A percentile compares a stretch with the other conserved stretches of the same genome.
These are phyloP conservation scores for Dyspetes luteomarginatus DNA, from an alignment of 2,888 invertebrate genomes.

Conservation along the genomic window DNA sequence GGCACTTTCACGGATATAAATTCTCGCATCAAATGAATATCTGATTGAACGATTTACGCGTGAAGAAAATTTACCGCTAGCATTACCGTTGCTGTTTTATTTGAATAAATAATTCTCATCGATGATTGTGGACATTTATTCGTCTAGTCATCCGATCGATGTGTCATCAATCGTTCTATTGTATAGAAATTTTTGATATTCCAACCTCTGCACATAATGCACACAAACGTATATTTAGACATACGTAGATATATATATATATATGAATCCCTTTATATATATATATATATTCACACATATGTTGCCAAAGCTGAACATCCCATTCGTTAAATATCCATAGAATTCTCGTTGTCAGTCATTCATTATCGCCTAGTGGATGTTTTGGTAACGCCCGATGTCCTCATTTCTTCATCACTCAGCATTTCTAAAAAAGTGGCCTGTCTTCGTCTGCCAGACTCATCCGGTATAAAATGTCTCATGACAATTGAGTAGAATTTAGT, in stretches of 20 bases:
- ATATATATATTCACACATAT: background rate
- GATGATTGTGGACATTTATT: slow-evolving; percentile 18
- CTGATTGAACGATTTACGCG: background rate
- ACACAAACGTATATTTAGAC: background rate
- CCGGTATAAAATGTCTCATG: no score
- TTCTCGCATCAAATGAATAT: background rate
- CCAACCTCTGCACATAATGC: background rate
- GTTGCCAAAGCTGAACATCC: slow-evolving; percentile 14
- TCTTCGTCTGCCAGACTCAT: no score
- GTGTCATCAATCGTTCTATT: slow-evolving; percentile 42
- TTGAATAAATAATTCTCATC: slow-evolving; percentile 29
- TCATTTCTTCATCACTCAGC: slow-evolving; percentile 14
- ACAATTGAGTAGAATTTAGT: no score
- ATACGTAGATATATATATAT: background rate
- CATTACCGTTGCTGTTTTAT: slow-evolving; percentile 20
- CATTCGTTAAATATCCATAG: slow-evolving; percentile 11
- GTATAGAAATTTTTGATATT: slow-evolving; percentile 4
- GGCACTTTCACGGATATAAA: slow-evolving; percentile 7
- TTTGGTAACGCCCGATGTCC: slow-evolving; percentile 42
- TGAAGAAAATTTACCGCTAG: slow-evolving; percentile 5
- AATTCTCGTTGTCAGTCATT: slow-evolving; percentile 20
- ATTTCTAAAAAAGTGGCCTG: slow-evolving; percentile 25
- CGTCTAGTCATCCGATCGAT: slow-evolving; percentile 55
- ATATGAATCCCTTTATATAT: no score
- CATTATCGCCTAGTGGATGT: slow-evolving; percentile 23